These are phyloP conservation scores for Leptodactylus fuscus DNA, from an alignment of 2,113 vertebrate genomes.

Conservation along the genomic window DNA sequence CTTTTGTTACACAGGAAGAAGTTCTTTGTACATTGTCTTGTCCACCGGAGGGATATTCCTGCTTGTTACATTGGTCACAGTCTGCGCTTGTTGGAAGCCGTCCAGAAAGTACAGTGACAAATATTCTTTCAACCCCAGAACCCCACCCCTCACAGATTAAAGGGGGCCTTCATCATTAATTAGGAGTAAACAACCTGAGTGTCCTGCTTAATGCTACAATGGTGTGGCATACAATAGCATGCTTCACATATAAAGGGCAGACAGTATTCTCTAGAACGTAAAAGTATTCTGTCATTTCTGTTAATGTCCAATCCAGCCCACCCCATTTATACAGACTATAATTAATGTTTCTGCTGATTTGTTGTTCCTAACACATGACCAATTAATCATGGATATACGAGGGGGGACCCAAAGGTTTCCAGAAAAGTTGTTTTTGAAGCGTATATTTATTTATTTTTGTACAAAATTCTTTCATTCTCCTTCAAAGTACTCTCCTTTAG, in stretches of 20 bases:
- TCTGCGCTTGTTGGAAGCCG: conserved; percentile 98
- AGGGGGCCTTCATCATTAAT: not conserved
- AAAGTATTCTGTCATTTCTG: too few species aligned
- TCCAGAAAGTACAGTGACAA: conserved; percentile 84
- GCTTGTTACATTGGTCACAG: conserved; percentile 94
- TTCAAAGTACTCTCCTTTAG: too few species aligned
- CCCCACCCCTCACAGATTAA: not conserved
- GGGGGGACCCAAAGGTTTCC: too few species aligned
- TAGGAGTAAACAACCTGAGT: not conserved
- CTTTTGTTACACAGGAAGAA: conserved; percentile 79
- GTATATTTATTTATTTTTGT: too few species aligned
- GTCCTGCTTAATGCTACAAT: not conserved
- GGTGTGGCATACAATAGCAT: not conserved
- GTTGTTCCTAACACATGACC: not conserved
- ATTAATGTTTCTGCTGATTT: too few species aligned
- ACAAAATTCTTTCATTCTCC: too few species aligned
- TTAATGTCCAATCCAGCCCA: too few species aligned
- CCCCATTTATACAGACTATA: too few species aligned
- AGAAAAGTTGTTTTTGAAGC: too few species aligned
- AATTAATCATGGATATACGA: too few species aligned
- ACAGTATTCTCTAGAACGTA: not conserved
- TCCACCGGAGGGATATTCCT: conserved; percentile 97
- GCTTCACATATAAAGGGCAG: not conserved
- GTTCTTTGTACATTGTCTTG: conserved; percentile 97
- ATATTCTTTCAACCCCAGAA: not conserved